Percentiles rank a stretch among this genome's conserved stretches.
Conservation (phyloP, 2,797 vertebrate species). For the Lateolabrax maculatus region DNA sequence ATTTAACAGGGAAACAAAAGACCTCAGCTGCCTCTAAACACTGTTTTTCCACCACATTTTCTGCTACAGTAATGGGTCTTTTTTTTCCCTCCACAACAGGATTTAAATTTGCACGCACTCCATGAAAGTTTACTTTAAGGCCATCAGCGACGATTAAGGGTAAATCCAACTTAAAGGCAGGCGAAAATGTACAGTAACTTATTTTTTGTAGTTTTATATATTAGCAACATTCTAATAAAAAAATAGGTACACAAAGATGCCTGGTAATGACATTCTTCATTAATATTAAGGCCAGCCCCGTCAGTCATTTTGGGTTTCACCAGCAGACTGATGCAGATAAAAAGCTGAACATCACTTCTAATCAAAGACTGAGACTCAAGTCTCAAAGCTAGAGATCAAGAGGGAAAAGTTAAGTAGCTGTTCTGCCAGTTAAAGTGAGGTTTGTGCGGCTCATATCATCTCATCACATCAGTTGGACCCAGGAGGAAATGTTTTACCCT, state of each 20-base stretch:
- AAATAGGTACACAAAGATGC: background rate
- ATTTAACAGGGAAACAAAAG: constrained; percentile 73
- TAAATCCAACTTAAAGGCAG: background rate
- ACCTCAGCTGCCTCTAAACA: constrained; percentile 54
- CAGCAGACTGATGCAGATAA: constrained; percentile 2
- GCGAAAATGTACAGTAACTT: background rate
- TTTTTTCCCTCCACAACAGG: background rate
- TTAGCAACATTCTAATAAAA: background rate
- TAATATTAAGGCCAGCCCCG: background rate
- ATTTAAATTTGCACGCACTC: constrained; percentile 12
- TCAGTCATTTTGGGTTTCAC: background rate
- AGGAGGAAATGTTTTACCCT: background rate
- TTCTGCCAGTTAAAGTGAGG: background rate
- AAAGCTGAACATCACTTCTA: constrained; percentile 12
- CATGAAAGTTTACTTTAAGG: constrained; percentile 23
- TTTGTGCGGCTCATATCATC: background rate
- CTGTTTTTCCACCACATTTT: constrained; percentile 50
- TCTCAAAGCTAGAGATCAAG: background rate
- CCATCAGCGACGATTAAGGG: background rate
- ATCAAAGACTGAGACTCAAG: background rate
- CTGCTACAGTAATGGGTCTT: constrained; percentile 22
- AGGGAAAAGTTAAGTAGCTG: background rate
- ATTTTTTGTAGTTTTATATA: background rate
- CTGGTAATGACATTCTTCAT: background rate
- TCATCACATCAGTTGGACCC: constrained; percentile 7